A percentile compares a stretch with the other conserved stretches of the same genome.
Evolutionary conservation across 2,888 invertebrate species (phyloP).

Genomic region (Agriopis marginaria): DNA sequence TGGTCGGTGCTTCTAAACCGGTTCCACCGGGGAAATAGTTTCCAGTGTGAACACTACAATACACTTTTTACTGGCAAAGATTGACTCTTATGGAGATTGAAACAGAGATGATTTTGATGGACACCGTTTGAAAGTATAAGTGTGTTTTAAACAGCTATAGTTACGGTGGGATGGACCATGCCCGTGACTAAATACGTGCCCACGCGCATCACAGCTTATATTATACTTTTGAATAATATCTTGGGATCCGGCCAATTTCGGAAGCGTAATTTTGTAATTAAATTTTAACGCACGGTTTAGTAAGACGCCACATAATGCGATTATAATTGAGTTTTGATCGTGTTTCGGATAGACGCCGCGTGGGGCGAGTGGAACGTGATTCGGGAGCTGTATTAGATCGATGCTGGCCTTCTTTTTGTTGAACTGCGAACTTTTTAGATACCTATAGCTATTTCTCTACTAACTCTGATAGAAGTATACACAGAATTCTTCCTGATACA

Average conservation of each 20-base stretch:
- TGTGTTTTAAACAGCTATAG: constrained; percentile 70
- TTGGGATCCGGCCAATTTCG: constrained; percentile 60
- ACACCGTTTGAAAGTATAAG: constrained; percentile 43
- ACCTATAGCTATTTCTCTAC: background rate
- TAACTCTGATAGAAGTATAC: no score
- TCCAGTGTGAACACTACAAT: constrained; percentile 60
- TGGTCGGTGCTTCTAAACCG: constrained; percentile 69
- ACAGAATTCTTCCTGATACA: no score
- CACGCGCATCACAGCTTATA: constrained; percentile 73
- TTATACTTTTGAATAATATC: constrained; percentile 68
- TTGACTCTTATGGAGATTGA: constrained; percentile 16
- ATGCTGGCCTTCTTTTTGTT: constrained; percentile 20
- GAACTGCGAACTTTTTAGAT: constrained; percentile 5
- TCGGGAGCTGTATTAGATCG: constrained; percentile 32
- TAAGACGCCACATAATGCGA: constrained; percentile 70
- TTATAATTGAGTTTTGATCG: constrained; percentile 72
- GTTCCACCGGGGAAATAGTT: constrained; percentile 74
- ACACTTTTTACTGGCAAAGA: constrained; percentile 22
- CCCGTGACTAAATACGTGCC: constrained; percentile 80
- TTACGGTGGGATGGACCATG: constrained; percentile 63
- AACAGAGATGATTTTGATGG: constrained; percentile 30
- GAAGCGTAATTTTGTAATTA: constrained; percentile 74
- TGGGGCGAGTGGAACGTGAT: constrained; percentile 43
- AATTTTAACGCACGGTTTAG: constrained; percentile 78
- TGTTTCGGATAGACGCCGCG: constrained; percentile 57